Evolutionary conservation across 2,113 vertebrate species (phyloP), one percentile per base, ranked within the genome.

Genomic region (Marmota monax): DNA sequence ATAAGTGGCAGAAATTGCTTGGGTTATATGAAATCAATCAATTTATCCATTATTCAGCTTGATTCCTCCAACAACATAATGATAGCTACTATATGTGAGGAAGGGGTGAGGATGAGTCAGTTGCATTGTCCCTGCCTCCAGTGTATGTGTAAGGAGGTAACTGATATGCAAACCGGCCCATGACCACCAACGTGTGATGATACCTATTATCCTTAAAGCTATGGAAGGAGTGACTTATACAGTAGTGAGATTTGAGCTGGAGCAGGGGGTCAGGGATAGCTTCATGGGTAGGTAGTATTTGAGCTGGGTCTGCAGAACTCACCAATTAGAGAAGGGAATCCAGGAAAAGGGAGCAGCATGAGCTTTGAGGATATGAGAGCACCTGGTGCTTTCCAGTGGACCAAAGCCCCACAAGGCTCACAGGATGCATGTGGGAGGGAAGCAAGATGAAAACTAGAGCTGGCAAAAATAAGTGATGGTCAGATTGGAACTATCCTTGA

Each of bases 1-100:
- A 87, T 72, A 16, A 78, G 53, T 37, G 32, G 83, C 53, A 16
- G 88, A 87, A 93, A 79, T 79, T 70, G 88, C 84, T 72, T 87
- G 58, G 74, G 42, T 82, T 92, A 45, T 13, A 27, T 87, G 88
- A 92, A 95, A 86, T 72, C 51, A 56, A 53, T 88, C 37, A 72
- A n/a, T 53, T 82, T 29, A 61, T 70, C 61, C 34, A 45, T 45
- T 82, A 91, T 67, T 85, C 87, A 84, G n/a, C 82, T 72, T 48
- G 63, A 93, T 90, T 90, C 92, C 34, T 91, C 39, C 84, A 88
- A 93, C 29, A 88, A 80, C 18, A 76, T 29, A 91, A 56, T 88
- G 8, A 70, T 84, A 63, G 78, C 39, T 42, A 2, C 67, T 58
- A 10, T 89, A 37, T 80, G 48, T 84, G 63, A 48, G 22, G n/a